A percentile compares a stretch with the other conserved stretches of the same genome.
phyloP scores from a whole-genome alignment of 1,140 invertebrate genomes.

The Mactra quadrangularis region DNA sequence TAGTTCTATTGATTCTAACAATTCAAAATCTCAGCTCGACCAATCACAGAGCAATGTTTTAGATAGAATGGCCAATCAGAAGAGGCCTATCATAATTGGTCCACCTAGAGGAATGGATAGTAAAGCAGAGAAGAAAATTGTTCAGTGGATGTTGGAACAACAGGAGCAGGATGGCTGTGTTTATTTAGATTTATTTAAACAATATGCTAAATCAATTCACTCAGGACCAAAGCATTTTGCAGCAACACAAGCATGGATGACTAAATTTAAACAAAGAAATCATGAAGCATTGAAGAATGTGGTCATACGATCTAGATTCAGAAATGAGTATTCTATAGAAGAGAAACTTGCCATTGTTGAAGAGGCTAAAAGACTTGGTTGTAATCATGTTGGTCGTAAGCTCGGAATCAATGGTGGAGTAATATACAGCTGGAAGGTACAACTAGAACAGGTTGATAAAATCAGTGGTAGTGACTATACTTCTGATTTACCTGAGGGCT shows the following conservation, averaged over 20 bases:
- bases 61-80: slow-evolving; percentile 48
- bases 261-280: slow-evolving; percentile 53
- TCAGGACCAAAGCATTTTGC: slow-evolving; percentile 53
- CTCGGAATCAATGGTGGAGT: slow-evolving; percentile 56
- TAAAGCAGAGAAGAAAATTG: slow-evolving; percentile 59
- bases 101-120: slow-evolving; percentile 50
- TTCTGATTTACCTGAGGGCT: background rate
- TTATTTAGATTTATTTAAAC: slow-evolving; percentile 52
- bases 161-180: slow-evolving; percentile 57
- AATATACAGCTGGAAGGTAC: slow-evolving; percentile 52
- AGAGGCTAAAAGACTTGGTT: slow-evolving; percentile 53
- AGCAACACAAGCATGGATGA: slow-evolving; percentile 61
- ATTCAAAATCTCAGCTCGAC: slow-evolving; percentile 14
- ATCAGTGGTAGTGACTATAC: background rate
- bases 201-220: slow-evolving; percentile 60
- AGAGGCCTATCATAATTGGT: slow-evolving; percentile 51
- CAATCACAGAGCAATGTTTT: slow-evolving; percentile 39
- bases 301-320: slow-evolving; percentile 48
- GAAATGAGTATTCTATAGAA: slow-evolving; percentile 55
- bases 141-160: slow-evolving; percentile 60
- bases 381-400: slow-evolving; percentile 54
- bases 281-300: slow-evolving; percentile 56
- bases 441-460: slow-evolving; percentile 49
- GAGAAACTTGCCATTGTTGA: slow-evolving; percentile 51
- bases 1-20: slow-evolving; percentile 39